phyloP scores from a whole-genome alignment of 2,797 vertebrate species.

The Odontamblyopus lacepedii region DNA sequence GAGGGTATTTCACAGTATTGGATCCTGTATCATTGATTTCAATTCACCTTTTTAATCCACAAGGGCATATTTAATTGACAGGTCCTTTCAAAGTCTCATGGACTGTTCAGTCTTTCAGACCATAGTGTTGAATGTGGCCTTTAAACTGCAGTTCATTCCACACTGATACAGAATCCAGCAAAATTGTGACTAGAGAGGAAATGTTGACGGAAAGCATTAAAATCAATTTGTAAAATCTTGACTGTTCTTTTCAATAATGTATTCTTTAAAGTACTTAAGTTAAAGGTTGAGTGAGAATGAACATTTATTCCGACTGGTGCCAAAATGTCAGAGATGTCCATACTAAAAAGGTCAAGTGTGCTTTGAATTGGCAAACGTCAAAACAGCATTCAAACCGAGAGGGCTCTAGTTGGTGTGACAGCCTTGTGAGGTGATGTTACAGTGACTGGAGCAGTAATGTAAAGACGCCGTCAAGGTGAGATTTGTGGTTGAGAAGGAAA shows the following conservation, averaged over 20 bases:
- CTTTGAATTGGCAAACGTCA: conserved; percentile 10
- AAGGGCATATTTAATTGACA: conserved; percentile 5
- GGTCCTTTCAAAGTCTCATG: conserved; percentile 2
- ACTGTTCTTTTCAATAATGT: neutral
- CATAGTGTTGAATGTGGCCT: neutral
- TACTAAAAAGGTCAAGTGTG: conserved; percentile 14
- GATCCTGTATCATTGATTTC: conserved; percentile 2
- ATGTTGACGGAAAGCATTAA: neutral
- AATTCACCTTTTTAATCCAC: conserved; percentile 3
- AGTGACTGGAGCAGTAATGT: conserved; percentile 4
- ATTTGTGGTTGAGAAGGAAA: conserved; percentile 45
- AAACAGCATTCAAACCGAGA: neutral
- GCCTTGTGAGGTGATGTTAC: conserved; percentile 1
- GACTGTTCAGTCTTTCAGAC: neutral
- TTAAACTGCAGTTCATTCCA: neutral
- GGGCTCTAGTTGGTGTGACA: conserved; percentile 3
- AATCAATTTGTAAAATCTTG: neutral
- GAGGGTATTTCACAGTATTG: conserved; percentile 2
- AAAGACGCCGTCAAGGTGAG: conserved; percentile 45
- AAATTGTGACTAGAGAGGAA: neutral
- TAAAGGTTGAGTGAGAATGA: conserved; percentile 3
- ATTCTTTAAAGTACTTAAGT: neutral
- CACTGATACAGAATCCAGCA: neutral
- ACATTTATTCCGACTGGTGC: conserved; percentile 8
- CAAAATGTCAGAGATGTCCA: conserved; percentile 10